Evolutionary conservation across 2,797 vertebrate genomes (phyloP), one percentile per base, ranked within the genome.

Genomic region (Micromesistius poutassou): DNA sequence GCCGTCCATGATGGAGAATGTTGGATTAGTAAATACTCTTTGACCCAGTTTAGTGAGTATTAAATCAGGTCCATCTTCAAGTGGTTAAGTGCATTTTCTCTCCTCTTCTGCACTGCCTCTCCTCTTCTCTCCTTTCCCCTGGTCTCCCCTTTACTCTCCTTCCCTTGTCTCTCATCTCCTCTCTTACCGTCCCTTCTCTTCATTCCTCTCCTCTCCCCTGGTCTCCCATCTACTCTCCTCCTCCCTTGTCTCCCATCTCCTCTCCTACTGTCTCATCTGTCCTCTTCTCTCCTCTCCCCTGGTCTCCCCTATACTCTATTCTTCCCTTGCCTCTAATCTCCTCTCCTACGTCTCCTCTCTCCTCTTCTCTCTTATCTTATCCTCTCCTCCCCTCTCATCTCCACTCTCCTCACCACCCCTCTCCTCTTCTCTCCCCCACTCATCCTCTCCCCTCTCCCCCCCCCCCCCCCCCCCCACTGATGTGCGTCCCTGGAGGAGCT

Each of bases 401-500:
- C 73, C 14, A 9, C 22, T 73, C 35, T n/a, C 5, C 30, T 71
- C 50, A 10, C 16, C 6, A 33, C 33, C 36, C 5, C 1, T 71
- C 33, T 38, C 33, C 22, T 31, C 71, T 38, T 22, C 30, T 79
- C 76, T 22, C 5, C 10, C 30, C 14, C 16, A 19, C 30, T 16
- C 30, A 5, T 12, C 70, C 73, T 30, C 25, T 36, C 75, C 75
- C 71, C 25, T 36, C 75, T 73, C 71, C 40, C 14, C 72, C 74
- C 28, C 25, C 33, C 82, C 73, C 62, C 31, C 66, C 77, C 73
- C 31, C 77, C 82, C 75, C 2, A 78, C 80, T 40, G 79, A 76
- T 81, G 82, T 87, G 79, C 88, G 88, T 90, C 90, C 91, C 92
- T 85, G 77, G 80, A 92, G 91, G 89, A 89, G 84, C 83, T 89